A percentile compares a stretch with the other conserved stretches of the same genome.
Conservation (phyloP, 1,140 invertebrate species). For the Chlorops oryzae region DNA sequence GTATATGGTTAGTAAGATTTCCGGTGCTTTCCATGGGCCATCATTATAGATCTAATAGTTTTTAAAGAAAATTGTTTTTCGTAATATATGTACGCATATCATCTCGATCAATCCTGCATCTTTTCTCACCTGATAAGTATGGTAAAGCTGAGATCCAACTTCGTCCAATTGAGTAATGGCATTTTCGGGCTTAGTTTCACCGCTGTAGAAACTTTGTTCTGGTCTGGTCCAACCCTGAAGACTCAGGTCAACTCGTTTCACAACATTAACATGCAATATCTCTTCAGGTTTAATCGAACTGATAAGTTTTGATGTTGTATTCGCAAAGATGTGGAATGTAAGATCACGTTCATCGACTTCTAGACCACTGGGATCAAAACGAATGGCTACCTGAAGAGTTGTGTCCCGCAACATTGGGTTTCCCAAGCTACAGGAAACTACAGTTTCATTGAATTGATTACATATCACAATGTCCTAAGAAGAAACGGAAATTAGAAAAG, state of each 20-base stretch:
- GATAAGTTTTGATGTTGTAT: constrained; percentile 77
- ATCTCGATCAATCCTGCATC: no score
- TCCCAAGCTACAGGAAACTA: constrained; percentile 75
- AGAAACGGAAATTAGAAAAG: not conserved
- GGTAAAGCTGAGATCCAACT: constrained; percentile 75
- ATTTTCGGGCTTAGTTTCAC: constrained; percentile 66
- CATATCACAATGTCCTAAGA: constrained; percentile 56
- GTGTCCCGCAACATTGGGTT: constrained; percentile 72
- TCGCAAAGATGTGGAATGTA: constrained; percentile 67
- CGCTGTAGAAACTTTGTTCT: constrained; percentile 81
- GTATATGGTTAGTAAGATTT: constrained; percentile 70
- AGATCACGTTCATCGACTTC: constrained; percentile 65
- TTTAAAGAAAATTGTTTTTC: no score
- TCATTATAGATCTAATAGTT: constrained; percentile 66
- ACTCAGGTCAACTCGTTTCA: constrained; percentile 74
- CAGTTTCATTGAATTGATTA: constrained; percentile 64
- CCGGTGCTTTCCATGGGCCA: constrained; percentile 77
- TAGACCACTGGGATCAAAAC: constrained; percentile 72
- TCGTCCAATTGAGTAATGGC: constrained; percentile 77
- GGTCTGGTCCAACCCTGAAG: constrained; percentile 67
- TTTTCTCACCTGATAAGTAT: constrained; percentile 70
- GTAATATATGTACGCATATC: not conserved
- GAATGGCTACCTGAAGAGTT: constrained; percentile 57
- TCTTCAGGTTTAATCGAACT: constrained; percentile 52
- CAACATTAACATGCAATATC: constrained; percentile 59